phyloP scores from a whole-genome alignment of 2,888 invertebrate species.

The Pegoplata infirma region DNA sequence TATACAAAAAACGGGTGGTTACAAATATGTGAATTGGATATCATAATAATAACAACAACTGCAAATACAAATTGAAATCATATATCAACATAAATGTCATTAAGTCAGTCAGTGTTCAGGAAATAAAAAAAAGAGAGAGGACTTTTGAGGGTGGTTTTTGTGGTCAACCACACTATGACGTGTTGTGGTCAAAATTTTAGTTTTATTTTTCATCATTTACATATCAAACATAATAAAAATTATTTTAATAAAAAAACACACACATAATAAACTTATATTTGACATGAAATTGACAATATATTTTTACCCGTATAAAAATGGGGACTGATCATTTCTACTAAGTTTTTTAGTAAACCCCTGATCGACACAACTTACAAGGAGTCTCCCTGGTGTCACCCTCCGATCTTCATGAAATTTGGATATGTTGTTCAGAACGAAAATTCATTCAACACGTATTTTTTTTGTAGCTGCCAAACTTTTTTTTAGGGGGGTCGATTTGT shows the following conservation, averaged over 20 bases:
- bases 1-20: background rate
- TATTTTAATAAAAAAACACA: background rate
- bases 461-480: no score
- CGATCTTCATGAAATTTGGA: no score
- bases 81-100: slow-evolving; percentile 56
- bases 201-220: slow-evolving; percentile 55
- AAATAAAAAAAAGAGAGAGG: background rate
- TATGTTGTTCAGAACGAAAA: no score
- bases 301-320: background rate
- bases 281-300: background rate
- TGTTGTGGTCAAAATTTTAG: slow-evolving; percentile 57
- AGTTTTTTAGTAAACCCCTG: no score
- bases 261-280: no score
- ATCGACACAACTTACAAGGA: no score
- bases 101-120: slow-evolving; percentile 47
- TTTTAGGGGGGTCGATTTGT: no score
- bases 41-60: background rate
- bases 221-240: slow-evolving; percentile 47
- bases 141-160: slow-evolving; percentile 41
- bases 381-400: no score
- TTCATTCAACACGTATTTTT: no score
- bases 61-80: background rate
- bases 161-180: slow-evolving; percentile 59
- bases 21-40: background rate
- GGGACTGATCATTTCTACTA: no score